These are phyloP conservation scores for Drosophila micromelanica DNA, from an alignment of 1,140 invertebrate species.

Conservation along the genomic window DNA sequence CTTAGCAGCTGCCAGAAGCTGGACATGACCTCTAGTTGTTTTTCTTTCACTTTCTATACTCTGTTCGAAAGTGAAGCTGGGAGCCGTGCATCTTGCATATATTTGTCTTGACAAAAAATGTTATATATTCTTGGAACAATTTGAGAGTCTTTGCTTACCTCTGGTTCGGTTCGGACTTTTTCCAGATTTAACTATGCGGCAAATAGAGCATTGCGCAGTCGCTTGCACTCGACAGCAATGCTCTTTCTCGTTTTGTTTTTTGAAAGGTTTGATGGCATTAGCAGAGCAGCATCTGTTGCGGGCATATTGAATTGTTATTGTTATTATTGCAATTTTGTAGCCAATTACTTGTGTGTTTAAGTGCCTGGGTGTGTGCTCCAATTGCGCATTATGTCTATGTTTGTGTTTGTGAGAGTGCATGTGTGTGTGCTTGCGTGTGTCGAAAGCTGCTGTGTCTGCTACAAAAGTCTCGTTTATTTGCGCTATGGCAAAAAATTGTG, in stretches of 20 bases:
- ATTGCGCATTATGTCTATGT: slow-evolving; percentile 17
- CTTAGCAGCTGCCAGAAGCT: slow-evolving; percentile 42
- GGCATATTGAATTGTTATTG: slow-evolving; percentile 80
- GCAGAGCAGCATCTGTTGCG: slow-evolving; percentile 64
- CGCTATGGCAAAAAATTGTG: slow-evolving; percentile 24
- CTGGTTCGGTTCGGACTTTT: too few relatives aligned
- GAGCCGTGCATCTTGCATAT: too few relatives aligned
- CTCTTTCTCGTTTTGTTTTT: neutral
- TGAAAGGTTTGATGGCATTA: slow-evolving; percentile 19
- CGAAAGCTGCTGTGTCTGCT: slow-evolving; percentile 16
- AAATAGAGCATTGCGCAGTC: too few relatives aligned
- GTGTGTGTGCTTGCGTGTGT: slow-evolving; percentile 22
- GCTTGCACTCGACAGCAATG: too few relatives aligned
- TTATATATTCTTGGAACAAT: too few relatives aligned
- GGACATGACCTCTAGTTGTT: neutral
- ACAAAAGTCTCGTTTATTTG: slow-evolving; percentile 28
- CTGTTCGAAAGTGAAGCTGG: too few relatives aligned
- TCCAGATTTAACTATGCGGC: too few relatives aligned
- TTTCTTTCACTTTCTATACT: neutral
- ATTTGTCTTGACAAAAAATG: too few relatives aligned
- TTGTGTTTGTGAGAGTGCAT: neutral
- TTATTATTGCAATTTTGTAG: slow-evolving; percentile 80
- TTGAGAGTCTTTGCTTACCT: too few relatives aligned
- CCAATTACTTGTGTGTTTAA: slow-evolving; percentile 70
- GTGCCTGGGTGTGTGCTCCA: slow-evolving; percentile 35